A percentile compares a stretch with the other conserved stretches of the same genome.
These are phyloP conservation scores for Ailurus styani DNA, from an alignment of 2,113 vertebrate species.

Conservation along the genomic window DNA sequence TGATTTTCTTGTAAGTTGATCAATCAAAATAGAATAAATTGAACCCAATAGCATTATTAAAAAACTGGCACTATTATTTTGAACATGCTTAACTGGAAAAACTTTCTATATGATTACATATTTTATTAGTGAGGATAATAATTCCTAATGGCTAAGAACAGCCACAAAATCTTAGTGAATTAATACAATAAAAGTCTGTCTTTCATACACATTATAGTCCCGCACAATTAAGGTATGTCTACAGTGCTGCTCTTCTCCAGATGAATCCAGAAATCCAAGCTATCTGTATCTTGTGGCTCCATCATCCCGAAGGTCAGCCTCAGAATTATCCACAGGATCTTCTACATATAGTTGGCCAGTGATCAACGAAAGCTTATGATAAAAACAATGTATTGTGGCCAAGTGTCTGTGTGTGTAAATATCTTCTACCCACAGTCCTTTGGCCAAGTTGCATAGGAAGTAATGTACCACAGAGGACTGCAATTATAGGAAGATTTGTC, in stretches of 20 bases:
- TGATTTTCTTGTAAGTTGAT: neutral
- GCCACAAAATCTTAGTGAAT: neutral
- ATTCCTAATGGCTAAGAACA: neutral
- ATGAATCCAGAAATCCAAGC: neutral
- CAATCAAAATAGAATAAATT: neutral
- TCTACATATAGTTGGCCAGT: neutral
- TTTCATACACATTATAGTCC: neutral
- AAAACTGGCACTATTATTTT: neutral
- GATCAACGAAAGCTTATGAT: neutral
- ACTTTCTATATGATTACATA: neutral
- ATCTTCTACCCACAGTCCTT: neutral
- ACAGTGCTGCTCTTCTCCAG: neutral
- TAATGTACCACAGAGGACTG: neutral
- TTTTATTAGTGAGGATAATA: neutral
- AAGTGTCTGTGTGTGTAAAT: neutral
- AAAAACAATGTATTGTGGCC: neutral
- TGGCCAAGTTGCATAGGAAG: no score
- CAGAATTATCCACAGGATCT: neutral
- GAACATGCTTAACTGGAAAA: neutral
- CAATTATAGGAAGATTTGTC: neutral
- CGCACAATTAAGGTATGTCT: neutral
- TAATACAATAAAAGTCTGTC: neutral
- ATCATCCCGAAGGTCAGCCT: accelerated
- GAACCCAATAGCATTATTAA: neutral
- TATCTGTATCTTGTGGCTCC: neutral